Evolutionary conservation across 2,113 vertebrate genomes (phyloP).

Genomic region (Rhinoderma darwinii): DNA sequence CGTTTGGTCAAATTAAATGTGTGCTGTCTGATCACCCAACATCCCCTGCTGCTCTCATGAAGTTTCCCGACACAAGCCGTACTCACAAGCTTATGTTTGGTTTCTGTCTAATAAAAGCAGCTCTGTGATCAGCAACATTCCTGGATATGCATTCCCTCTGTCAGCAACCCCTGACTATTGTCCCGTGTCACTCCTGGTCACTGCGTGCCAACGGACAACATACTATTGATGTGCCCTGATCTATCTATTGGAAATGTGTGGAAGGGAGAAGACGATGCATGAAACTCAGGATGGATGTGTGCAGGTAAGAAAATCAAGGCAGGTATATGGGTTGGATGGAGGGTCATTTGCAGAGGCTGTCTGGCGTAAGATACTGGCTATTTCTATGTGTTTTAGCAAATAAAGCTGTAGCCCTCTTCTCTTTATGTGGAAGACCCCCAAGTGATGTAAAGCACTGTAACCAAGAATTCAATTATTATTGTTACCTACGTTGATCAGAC

Average conservation of each 20-base stretch:
- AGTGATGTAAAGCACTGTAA: background rate
- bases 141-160: slow-evolving; percentile 27
- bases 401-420: no score
- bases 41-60: slow-evolving; percentile 36
- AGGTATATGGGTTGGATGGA: background rate
- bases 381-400: no score
- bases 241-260: background rate
- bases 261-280: slow-evolving; percentile 16
- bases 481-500: no score
- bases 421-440: no score
- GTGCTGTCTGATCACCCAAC: slow-evolving; percentile 20
- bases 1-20: background rate
- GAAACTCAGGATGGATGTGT: background rate
- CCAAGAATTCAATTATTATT: background rate
- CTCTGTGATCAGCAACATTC: slow-evolving; percentile 43
- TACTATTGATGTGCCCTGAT: background rate
- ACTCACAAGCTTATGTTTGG: slow-evolving; percentile 32
- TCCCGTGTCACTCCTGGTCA: slow-evolving; percentile 26
- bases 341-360: background rate
- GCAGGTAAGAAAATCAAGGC: slow-evolving; percentile 6
- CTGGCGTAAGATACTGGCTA: no score
- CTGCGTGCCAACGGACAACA: background rate
- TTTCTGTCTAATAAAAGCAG: slow-evolving; percentile 21
- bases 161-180: slow-evolving; percentile 50
- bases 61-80: slow-evolving; percentile 26